These are phyloP conservation scores for Threskiornis aethiopicus DNA, from an alignment of 2,797 vertebrate genomes.

Conservation along the genomic window DNA sequence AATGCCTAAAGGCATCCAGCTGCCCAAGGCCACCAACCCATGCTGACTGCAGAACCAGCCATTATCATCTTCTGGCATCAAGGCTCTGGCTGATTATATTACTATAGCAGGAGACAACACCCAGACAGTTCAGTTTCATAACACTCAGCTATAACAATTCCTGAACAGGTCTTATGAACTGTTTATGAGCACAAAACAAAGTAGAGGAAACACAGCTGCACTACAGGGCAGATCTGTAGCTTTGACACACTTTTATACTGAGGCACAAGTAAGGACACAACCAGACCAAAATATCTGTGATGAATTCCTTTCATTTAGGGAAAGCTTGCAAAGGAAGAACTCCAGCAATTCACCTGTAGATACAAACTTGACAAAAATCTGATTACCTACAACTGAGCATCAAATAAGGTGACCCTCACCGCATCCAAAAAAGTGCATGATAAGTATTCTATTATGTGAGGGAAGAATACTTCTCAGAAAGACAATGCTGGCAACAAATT, in stretches of 20 bases:
- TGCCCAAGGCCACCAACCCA: neutral
- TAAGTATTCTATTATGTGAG: neutral
- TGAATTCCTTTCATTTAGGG: neutral
- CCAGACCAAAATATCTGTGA: neutral
- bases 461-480: neutral
- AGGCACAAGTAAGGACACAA: neutral
- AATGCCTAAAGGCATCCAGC: neutral
- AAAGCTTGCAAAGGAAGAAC: neutral
- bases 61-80: constrained; percentile 29
- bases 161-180: neutral
- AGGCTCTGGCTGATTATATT: neutral
- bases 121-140: neutral
- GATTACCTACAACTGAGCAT: neutral
- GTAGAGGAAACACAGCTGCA: neutral
- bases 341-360: neutral
- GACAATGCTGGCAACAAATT: neutral
- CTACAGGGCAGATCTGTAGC: neutral
- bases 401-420: neutral
- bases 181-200: neutral
- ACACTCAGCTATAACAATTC: neutral
- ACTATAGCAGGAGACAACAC: constrained; percentile 22
- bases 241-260: neutral
- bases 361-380: neutral
- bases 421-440: neutral
- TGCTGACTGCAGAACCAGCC: neutral